phyloP scores from a whole-genome alignment of 2,888 invertebrate genomes.

The Hedya salicella region DNA sequence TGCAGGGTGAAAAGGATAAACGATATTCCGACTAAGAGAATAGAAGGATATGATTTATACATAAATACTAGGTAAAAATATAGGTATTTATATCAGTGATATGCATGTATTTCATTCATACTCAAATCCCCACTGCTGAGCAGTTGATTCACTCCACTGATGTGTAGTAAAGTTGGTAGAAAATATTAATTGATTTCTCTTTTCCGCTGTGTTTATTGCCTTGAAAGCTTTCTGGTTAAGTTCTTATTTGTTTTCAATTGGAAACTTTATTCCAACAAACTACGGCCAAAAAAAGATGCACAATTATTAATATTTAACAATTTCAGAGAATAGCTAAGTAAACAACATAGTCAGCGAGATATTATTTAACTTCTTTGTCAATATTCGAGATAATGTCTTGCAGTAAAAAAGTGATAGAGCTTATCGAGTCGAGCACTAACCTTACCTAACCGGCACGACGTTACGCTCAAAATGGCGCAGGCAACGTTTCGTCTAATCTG shows the following conservation, averaged over 20 bases:
- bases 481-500: conserved; percentile 2
- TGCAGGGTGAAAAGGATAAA: no score
- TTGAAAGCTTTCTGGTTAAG: background rate
- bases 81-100: no score
- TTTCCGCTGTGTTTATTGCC: background rate
- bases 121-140: no score
- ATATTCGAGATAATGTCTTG: conserved; percentile 11
- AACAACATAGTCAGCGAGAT: background rate
- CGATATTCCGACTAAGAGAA: no score
- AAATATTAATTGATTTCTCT: background rate
- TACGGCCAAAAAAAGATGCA: no score
- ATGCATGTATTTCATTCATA: no score
- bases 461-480: conserved; percentile 7
- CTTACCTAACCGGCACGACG: conserved; percentile 21
- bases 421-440: conserved; percentile 18
- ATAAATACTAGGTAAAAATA: no score
- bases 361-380: background rate
- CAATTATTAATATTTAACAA: no score
- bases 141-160: no score
- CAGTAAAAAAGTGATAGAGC: background rate
- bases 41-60: no score
- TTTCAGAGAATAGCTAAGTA: background rate
- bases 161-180: no score
- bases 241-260: background rate
- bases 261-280: background rate